Percentiles rank a stretch among this genome's conserved stretches.
Evolutionary conservation across 2,797 vertebrate species (phyloP).

Genomic region (Pangasius larnaudii): DNA sequence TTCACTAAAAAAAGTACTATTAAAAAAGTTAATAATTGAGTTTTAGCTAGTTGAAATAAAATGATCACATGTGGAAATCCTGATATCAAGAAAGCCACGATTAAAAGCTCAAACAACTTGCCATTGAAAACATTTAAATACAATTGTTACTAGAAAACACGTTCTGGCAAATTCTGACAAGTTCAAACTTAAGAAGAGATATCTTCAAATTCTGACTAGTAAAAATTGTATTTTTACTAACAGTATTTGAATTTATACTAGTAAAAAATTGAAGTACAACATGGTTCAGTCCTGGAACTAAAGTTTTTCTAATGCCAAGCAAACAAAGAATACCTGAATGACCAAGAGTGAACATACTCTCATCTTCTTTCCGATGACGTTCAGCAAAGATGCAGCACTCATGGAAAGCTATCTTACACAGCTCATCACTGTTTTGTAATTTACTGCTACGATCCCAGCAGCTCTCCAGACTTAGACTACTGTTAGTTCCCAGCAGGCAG

Average conservation of each 20-base stretch:
- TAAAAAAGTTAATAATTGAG: too few species aligned
- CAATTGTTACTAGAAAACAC: too few species aligned
- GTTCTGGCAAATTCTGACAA: too few species aligned
- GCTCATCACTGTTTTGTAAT: neutral
- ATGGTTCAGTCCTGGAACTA: too few species aligned
- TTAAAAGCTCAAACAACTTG: neutral
- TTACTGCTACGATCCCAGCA: slow-evolving; percentile 67
- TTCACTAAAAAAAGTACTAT: too few species aligned
- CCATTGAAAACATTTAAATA: too few species aligned
- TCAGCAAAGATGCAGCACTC: slow-evolving; percentile 31
- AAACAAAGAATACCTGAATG: neutral
- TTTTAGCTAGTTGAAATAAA: neutral
- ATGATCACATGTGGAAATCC: neutral
- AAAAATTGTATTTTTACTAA: too few species aligned
- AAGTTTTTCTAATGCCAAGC: too few species aligned
- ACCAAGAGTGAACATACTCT: neutral
- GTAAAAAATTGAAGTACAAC: too few species aligned
- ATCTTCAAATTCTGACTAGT: too few species aligned
- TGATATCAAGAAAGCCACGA: neutral
- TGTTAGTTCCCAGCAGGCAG: slow-evolving; percentile 73
- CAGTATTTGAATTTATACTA: too few species aligned
- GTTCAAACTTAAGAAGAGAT: too few species aligned
- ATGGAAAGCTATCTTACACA: slow-evolving; percentile 40
- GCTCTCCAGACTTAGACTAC: slow-evolving; percentile 58
- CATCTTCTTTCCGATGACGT: slow-evolving; percentile 40